Evolutionary conservation across 2,888 invertebrate genomes (phyloP), one percentile per base, ranked within the genome.

Genomic region (Rhorus exstirpatorius): DNA sequence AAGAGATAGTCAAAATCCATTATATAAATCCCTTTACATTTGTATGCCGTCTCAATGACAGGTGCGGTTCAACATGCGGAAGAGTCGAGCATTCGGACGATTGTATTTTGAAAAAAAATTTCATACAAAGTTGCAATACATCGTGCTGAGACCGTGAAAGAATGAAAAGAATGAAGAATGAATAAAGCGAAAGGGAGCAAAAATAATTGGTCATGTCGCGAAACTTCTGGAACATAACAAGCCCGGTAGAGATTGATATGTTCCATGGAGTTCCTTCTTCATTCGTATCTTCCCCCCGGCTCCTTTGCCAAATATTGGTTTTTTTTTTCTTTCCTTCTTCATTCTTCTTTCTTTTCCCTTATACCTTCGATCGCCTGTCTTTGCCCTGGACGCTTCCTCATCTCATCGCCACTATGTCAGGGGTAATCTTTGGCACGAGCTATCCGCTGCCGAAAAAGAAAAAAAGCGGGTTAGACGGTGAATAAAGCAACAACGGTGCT

Each of bases 401-500:
- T n/a, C 12, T 6, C 26, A 3, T 7, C 19, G 17, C 44, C 19
- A 19, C 31, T 19, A 12, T 3, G 58, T 60, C 44, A n/a, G 46
- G 46, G 58, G 44, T 75, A 75, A 80, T 80, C 75, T 75, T 74
- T 75, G 79, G 79, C 79, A 80, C 74, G 79, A 75, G 79, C 75
- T 75, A 75, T 68, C 61, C 63, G 75, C 78, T 78, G 55, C 55
- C 63, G 46, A 60, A 46, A 70, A 74, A 72, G 68, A n/a, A n/a
- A n/a, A n/a, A n/a, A 61, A 63, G 53, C 68, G 79, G 84, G 85
- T 85, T 86, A 84, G 81, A 63, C 46, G 38, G 38, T 17, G 81
- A 83, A 85, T 75, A 83, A 86, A 85, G 79, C 79, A 86, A 86
- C 79, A 76, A 83, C 84, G 80, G 70, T 74, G 74, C 83, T 79